Conservation (phyloP, 1,140 invertebrate species). For the Carposina sasakii region DNA sequence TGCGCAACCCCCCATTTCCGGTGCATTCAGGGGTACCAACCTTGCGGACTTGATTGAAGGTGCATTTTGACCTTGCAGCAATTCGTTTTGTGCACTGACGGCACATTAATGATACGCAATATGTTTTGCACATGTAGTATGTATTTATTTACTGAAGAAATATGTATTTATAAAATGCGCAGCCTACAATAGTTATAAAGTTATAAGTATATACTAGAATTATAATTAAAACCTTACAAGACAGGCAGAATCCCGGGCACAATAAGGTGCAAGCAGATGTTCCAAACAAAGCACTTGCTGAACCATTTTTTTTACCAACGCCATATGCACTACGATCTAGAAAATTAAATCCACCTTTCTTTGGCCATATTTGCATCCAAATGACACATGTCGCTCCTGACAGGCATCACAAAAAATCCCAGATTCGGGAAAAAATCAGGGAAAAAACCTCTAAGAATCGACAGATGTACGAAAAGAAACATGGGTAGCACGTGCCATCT, state of each 20-base stretch:
- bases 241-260: no score
- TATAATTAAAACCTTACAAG: no score
- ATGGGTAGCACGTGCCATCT: constrained; percentile 65
- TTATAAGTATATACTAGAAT: no score
- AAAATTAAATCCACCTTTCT: constrained; percentile 51
- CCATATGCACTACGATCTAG: constrained; percentile 52
- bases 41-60: constrained; percentile 42
- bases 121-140: no score
- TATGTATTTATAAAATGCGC: no score
- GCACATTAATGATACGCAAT: no score
- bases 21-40: constrained; percentile 36
- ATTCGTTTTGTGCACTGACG: no score
- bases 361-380: constrained; percentile 61
- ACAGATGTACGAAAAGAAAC: constrained; percentile 67
- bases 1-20: constrained; percentile 33
- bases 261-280: constrained; percentile 47
- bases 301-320: constrained; percentile 60
- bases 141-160: no score
- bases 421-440: constrained; percentile 49
- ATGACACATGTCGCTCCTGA: constrained; percentile 50
- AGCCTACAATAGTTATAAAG: no score
- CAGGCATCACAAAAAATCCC: constrained; percentile 41
- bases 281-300: constrained; percentile 41
- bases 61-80: constrained; percentile 60
- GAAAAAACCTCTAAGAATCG: constrained; percentile 51